Percentiles rank a stretch among this genome's conserved stretches.
These are phyloP conservation scores for Pygoscelis antarcticus DNA, from an alignment of 2,113 vertebrate species.

Conservation along the genomic window DNA sequence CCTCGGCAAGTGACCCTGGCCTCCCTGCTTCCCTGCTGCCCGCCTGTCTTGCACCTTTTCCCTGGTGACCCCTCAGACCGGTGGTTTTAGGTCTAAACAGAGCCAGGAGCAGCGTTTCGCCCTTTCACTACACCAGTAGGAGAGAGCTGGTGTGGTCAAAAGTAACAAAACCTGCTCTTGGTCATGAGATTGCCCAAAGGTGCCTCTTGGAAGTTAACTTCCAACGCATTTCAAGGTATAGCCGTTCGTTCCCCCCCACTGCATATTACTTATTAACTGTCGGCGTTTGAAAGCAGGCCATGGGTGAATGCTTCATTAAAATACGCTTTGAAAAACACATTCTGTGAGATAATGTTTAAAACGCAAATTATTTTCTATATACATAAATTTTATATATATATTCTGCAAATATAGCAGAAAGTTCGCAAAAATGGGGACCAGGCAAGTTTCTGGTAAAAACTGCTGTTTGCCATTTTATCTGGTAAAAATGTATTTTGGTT, in stretches of 20 bases:
- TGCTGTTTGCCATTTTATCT: not conserved
- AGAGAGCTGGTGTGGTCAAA: too few relatives aligned
- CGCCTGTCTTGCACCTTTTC: accelerated
- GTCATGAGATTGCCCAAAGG: not conserved
- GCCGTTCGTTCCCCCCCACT: accelerated
- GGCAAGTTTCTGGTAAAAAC: not conserved
- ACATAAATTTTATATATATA: not conserved
- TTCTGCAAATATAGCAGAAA: not conserved
- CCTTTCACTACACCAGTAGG: accelerated
- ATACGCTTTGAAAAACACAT: not conserved
- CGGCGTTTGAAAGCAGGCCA: not conserved
- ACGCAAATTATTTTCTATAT: not conserved
- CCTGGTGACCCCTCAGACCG: accelerated
- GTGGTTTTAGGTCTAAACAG: accelerated
- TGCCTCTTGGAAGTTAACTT: not conserved
- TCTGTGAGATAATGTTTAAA: not conserved
- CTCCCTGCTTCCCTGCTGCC: too few relatives aligned
- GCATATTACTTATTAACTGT: not conserved
- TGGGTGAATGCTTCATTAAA: not conserved
- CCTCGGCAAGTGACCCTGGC: not conserved
- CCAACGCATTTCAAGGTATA: not conserved
- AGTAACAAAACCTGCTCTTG: not conserved
- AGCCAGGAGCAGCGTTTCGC: not conserved
- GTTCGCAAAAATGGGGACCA: not conserved
- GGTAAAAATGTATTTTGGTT: not conserved